A percentile compares a stretch with the other conserved stretches of the same genome.
phyloP scores from a whole-genome alignment of 2,113 vertebrate genomes.

The Vulpes lagopus region DNA sequence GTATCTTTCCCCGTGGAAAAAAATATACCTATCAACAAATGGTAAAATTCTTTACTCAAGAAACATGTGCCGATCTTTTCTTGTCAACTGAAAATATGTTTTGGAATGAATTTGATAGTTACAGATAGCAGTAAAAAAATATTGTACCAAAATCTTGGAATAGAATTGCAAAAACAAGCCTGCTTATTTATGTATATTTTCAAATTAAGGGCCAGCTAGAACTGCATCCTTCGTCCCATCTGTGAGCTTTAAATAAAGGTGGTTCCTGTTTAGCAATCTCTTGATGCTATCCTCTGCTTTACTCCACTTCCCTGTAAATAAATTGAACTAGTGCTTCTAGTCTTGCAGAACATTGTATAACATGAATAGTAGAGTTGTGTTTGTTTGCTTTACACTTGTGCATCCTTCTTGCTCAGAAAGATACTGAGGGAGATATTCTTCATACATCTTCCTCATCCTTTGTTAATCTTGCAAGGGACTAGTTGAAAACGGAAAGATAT shows the following conservation, averaged over 20 bases:
- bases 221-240: background rate
- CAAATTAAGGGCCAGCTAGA: background rate
- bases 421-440: background rate
- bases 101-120: background rate
- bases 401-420: background rate
- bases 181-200: background rate
- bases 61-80: background rate
- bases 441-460: background rate
- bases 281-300: background rate
- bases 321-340: background rate
- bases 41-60: background rate
- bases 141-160: background rate
- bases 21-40: background rate
- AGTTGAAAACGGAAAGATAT: background rate
- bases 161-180: background rate
- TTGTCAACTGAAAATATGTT: constrained; percentile 1
- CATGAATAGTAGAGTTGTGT: background rate
- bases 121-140: background rate
- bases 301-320: background rate
- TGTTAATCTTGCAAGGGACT: constrained; percentile 18
- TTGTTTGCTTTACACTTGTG: background rate
- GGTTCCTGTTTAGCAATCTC: background rate
- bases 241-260: background rate
- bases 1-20: background rate
- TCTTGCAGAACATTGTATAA: background rate